Base-by-base conservation (phyloP, 2,113 vertebrate species). In the Grammomys dolichurus region DNA sequence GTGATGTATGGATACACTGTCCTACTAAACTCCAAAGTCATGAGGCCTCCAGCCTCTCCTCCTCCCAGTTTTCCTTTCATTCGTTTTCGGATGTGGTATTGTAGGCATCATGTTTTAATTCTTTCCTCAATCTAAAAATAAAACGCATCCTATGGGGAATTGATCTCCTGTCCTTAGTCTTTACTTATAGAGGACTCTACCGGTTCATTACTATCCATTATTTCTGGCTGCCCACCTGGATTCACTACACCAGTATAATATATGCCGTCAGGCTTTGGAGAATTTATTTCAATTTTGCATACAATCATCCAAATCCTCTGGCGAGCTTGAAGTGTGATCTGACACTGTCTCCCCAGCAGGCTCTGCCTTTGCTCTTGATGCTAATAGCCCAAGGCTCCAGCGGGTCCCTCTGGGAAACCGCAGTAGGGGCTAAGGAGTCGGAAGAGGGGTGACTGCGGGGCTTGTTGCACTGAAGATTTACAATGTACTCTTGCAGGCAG, bases 391-490 rank as follows among this genome's bases (percentile, higher is more conserved):
- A 56, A 76, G 95, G 95, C 87, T 94, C 84, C 69, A 20, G 28
- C 0, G 31, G 31, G 56, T 89, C 81, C 85, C 96, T 91, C 91
- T 7, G 1, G 87, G 90, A 63, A 95, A 92, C 93, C 63, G 40
- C 46, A 40, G 92, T 43, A 89, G 92, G 97, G 97, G 77, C 93
- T 67, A 58, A 84, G 69, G 75, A 95, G 90, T 96, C 54, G 6
- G 93, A 51, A 95, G 76, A 97, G 95, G 95, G 95, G 97, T 92
- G 97, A 94, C 92, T 95, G 97, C 91, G 67, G 93, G 93, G 97
- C 95, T 97, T 87, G 96, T 93, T 94, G 95, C 95, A 48, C 96
- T 43, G 89, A 92, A 92, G 97, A 97, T 97, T 97, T 94, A 97
- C 91, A 94, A 87, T 95, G 97, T 90, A 96, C 95, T 96, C 96